Conservation (phyloP, 2,888 invertebrate genomes). For the Silvanus unidentatus region DNA sequence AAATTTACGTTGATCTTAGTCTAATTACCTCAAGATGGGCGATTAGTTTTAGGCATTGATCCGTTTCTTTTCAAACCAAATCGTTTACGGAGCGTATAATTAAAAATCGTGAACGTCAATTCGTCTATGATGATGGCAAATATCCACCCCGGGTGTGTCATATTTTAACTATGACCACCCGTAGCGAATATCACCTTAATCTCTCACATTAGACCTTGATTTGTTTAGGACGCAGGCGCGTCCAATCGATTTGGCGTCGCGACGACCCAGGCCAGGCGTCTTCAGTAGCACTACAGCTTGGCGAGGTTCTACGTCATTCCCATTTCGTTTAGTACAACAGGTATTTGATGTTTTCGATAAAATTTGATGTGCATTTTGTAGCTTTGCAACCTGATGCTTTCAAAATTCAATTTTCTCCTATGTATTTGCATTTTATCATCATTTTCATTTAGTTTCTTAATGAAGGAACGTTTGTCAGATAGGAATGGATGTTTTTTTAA, state of each 20-base stretch:
- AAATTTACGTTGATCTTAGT: no score
- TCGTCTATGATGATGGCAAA: no score
- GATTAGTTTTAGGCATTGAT: no score
- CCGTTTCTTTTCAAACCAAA: no score
- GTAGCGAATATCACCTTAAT: conserved; percentile 23
- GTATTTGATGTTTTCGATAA: conserved; percentile 28
- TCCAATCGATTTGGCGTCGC: conserved; percentile 52
- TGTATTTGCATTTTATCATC: background rate
- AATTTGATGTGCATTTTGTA: background rate
- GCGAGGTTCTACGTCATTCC: conserved; percentile 30
- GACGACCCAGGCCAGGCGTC: conserved; percentile 47
- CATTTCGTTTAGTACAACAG: conserved; percentile 35
- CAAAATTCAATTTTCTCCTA: background rate
- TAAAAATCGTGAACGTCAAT: no score
- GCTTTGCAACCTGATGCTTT: background rate
- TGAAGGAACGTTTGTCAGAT: no score
- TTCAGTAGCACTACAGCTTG: conserved; percentile 49
- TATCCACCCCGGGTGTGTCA: no score
- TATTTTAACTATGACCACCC: conserved; percentile 12
- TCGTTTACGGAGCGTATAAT: no score
- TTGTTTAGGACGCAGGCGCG: conserved; percentile 44
- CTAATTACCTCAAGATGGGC: no score
- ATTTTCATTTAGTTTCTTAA: conserved; percentile 1
- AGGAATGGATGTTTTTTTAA: no score
- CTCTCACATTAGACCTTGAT: conserved; percentile 21